Base-by-base conservation (phyloP, 2,888 invertebrate genomes). In the Orchesellides sinensis region DNA sequence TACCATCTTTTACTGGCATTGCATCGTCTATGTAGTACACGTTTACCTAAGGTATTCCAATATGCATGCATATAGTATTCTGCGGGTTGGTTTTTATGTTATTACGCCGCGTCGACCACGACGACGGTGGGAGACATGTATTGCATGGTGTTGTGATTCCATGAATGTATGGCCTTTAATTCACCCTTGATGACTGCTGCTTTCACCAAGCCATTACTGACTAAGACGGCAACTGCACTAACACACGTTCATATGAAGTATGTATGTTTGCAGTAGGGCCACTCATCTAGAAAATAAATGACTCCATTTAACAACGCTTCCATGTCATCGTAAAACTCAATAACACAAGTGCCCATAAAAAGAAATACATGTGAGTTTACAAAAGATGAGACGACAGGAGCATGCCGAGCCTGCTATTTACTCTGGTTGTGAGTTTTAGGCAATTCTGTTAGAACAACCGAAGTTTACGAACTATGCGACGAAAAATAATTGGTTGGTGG, bases 241-340 rank as follows among this genome's bases (percentile, higher is more conserved):
- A n/a, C n/a, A n/a, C n/a, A n/a, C 5, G 23, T 23, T 14, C 54
- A 5, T 54, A 21, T 59, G 32, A n/a, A n/a, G 19, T 47, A 52
- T 52, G 45, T 47, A 25, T 52, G 69, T 40, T 69, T 63, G 21
- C 29, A 63, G 14, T 83, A 83, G n/a, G 77, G 70, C 70, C 54
- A 63, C 70, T 75, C 83, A 83, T 69, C 65, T 83, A 83, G 68
- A 75, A 82, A 75, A 82, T 82, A 82, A 74, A 82, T 82, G 82
- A 69, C 75, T 75, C 82, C 82, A 82, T 82, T 81, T 79, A 79
- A 72, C 79, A 63, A 79, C 70, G 79, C 79, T 79, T 79, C 65
- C 79, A 79, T 79, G 79, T 79, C 79, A 79, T 79, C 79, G 72
- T 79, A 72, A 79, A 79, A 79, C 70, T 59, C 59, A 65, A 79